A percentile compares a stretch with the other conserved stretches of the same genome.
These are phyloP conservation scores for Meliscaeva auricollis DNA, from an alignment of 2,888 invertebrate species.

Conservation along the genomic window DNA sequence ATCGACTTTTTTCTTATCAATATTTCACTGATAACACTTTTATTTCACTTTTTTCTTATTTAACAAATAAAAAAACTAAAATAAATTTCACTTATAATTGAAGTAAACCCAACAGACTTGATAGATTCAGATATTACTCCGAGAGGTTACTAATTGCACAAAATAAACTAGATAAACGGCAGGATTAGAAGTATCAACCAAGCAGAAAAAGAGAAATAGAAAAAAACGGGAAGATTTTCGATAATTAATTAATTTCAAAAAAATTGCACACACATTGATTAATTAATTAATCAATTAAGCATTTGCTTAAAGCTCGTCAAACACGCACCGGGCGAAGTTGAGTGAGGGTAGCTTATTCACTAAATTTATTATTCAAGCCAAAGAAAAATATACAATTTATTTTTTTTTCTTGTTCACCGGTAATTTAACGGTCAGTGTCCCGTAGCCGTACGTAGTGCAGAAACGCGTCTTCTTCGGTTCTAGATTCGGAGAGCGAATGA, in stretches of 20 bases:
- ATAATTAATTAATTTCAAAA: slow-evolving; percentile 17
- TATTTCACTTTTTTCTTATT: slow-evolving; percentile 18
- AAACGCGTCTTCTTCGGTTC: slow-evolving; percentile 59
- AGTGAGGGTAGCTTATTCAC: slow-evolving; percentile 4
- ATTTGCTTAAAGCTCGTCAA: slow-evolving; percentile 10
- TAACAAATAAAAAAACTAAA: not conserved
- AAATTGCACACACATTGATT: slow-evolving; percentile 36
- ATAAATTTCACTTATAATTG: not conserved
- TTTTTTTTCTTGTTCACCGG: slow-evolving; percentile 57
- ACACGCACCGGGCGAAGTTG: slow-evolving; percentile 39
- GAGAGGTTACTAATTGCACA: slow-evolving; percentile 10
- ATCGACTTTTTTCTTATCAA: slow-evolving; percentile 25
- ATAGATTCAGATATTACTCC: not conserved
- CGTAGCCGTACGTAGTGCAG: slow-evolving; percentile 48
- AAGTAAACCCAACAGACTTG: not conserved
- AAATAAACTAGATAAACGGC: not conserved
- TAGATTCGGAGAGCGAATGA: slow-evolving; percentile 71
- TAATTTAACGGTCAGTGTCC: slow-evolving; percentile 70
- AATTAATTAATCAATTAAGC: not conserved
- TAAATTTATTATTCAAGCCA: slow-evolving; percentile 14
- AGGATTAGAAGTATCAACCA: no score
- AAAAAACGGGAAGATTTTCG: slow-evolving; percentile 13
- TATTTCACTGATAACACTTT: slow-evolving; percentile 7
- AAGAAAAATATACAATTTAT: slow-evolving; percentile 30
- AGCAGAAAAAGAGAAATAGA: slow-evolving; percentile 27